These are phyloP conservation scores for Dendrolimus houi DNA, from an alignment of 2,888 invertebrate genomes.

Conservation along the genomic window DNA sequence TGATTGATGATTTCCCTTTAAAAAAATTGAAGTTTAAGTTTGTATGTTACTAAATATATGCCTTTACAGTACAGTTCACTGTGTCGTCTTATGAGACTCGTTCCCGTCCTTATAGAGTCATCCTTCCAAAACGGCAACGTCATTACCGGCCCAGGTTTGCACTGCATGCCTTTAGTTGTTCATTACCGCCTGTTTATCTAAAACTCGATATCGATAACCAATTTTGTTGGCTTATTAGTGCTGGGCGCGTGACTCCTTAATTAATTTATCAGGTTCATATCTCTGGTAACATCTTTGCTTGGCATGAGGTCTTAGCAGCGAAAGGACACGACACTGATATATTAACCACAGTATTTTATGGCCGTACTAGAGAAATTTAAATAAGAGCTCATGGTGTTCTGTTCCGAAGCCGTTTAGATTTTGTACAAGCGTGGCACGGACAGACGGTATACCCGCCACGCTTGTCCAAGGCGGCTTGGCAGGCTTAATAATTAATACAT, in stretches of 20 bases:
- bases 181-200: constrained; percentile 34
- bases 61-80: no score
- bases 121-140: not conserved
- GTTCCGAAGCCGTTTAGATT: no score
- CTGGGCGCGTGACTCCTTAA: constrained; percentile 40
- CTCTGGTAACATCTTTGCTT: constrained; percentile 48
- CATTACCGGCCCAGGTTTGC: not conserved
- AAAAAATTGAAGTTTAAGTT: no score
- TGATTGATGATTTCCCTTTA: no score
- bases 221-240: constrained; percentile 47
- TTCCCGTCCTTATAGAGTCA: constrained; percentile 8
- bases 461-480: no score
- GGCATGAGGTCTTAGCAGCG: constrained; percentile 48
- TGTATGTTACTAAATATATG: no score
- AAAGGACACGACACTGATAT: constrained; percentile 5
- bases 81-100: not conserved
- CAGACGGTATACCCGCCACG: no score
- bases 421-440: no score
- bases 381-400: no score
- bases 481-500: no score
- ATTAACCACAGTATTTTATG: constrained; percentile 13
- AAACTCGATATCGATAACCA: constrained; percentile 44
- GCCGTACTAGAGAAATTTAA: no score
- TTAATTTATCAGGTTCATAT: constrained; percentile 64
- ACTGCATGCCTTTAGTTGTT: not conserved